Conservation (phyloP, 2,797 vertebrate species). For the Hipposideros larvatus region DNA sequence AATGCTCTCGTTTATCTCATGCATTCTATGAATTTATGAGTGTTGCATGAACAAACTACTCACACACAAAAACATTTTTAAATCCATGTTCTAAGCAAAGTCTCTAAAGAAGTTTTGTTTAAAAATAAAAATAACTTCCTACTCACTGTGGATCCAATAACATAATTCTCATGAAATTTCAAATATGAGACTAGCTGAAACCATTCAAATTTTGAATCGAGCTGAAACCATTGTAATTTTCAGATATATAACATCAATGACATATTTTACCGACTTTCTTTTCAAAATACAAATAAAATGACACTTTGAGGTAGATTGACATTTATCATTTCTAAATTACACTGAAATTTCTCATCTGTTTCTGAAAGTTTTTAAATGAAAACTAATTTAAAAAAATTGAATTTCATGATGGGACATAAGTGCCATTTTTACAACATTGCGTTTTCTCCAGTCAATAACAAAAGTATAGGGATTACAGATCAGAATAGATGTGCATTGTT, state of each 20-base stretch:
- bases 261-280: background rate
- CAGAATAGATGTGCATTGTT: background rate
- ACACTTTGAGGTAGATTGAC: background rate
- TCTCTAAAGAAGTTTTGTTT: background rate
- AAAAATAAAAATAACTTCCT: background rate
- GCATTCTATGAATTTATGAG: background rate
- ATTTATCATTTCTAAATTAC: background rate
- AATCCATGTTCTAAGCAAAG: background rate
- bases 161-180: too few species aligned
- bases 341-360: background rate
- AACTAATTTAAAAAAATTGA: background rate
- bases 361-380: background rate
- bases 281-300: background rate
- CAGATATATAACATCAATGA: background rate
- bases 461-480: background rate
- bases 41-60: background rate
- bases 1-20: background rate
- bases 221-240: background rate
- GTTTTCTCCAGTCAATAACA: background rate
- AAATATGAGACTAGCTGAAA: background rate
- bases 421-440: background rate
- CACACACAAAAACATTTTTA: background rate
- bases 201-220: background rate
- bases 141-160: too few species aligned
- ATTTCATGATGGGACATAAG: background rate